These are phyloP conservation scores for Falco berigora DNA, from an alignment of 2,797 vertebrate genomes.

Conservation along the genomic window DNA sequence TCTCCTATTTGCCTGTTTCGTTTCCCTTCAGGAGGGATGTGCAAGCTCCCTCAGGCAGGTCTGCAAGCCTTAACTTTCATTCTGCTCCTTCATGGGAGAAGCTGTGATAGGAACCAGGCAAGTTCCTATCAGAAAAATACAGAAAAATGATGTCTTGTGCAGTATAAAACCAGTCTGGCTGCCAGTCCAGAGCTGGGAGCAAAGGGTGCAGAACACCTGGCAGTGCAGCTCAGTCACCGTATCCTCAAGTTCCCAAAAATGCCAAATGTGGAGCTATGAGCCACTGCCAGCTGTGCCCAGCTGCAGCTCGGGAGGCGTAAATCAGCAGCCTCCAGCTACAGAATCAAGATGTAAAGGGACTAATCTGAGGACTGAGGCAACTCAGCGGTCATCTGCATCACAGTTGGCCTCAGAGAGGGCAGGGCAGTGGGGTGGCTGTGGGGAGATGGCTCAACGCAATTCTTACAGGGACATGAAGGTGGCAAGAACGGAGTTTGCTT, in stretches of 20 bases:
- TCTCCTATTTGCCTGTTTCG: neutral
- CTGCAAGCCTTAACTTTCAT: neutral
- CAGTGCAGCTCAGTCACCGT: neutral
- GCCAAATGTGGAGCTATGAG: neutral
- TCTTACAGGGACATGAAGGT: neutral
- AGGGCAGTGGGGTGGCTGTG: neutral
- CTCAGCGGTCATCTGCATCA: rapidly evolving
- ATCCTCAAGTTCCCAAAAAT: neutral
- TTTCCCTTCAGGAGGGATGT: neutral
- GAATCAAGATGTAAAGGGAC: neutral
- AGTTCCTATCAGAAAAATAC: neutral
- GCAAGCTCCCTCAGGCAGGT: neutral
- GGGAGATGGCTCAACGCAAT: neutral
- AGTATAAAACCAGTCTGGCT: neutral
- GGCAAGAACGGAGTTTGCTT: neutral
- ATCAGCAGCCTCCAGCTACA: neutral
- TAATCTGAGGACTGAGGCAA: neutral
- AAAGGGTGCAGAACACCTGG: neutral
- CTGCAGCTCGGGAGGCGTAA: neutral
- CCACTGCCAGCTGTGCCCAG: neutral
- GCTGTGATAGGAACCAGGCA: neutral
- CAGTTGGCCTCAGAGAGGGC: neutral
- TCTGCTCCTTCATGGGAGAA: neutral
- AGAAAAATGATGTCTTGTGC: neutral
- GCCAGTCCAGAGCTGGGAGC: neutral